Conservation (phyloP, 2,113 vertebrate genomes). For the Sakesphorus luctuosus region DNA sequence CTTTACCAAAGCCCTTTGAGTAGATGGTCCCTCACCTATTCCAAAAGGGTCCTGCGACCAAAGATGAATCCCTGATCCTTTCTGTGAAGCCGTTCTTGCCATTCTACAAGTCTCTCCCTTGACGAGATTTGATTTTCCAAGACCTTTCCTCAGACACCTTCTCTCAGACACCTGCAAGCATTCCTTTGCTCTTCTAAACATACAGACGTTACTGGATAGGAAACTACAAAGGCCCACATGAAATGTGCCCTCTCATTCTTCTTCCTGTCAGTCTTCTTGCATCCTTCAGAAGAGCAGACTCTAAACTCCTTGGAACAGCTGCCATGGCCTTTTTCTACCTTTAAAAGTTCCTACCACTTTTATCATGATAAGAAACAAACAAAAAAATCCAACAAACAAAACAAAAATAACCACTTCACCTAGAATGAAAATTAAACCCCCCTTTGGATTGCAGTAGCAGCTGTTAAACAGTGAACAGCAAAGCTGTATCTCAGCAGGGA, state of each 20-base stretch:
- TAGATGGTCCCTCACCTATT: not conserved
- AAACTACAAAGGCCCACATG: not conserved
- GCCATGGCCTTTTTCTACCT: not conserved
- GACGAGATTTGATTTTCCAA: not conserved
- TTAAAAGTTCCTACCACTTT: not conserved
- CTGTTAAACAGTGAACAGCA: not conserved
- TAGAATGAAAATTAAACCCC: not conserved
- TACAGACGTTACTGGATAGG: not conserved
- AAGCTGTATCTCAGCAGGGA: not conserved
- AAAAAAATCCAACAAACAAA: not conserved
- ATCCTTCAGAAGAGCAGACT: not conserved
- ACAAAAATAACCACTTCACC: not conserved
- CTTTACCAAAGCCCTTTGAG: not conserved
- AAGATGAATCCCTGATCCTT: not conserved
- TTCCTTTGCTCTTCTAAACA: not conserved
- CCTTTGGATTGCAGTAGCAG: not conserved
- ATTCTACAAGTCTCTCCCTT: not conserved
- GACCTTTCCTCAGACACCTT: not conserved
- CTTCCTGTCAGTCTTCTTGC: not conserved
- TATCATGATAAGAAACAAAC: not conserved
- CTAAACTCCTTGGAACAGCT: not conserved
- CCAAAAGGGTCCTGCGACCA: not conserved
- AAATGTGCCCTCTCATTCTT: not conserved
- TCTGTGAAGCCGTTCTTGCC: not conserved
- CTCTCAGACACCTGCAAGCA: not conserved